phyloP scores from a whole-genome alignment of 2,113 vertebrate species.

The Triplophysa siluroides region DNA sequence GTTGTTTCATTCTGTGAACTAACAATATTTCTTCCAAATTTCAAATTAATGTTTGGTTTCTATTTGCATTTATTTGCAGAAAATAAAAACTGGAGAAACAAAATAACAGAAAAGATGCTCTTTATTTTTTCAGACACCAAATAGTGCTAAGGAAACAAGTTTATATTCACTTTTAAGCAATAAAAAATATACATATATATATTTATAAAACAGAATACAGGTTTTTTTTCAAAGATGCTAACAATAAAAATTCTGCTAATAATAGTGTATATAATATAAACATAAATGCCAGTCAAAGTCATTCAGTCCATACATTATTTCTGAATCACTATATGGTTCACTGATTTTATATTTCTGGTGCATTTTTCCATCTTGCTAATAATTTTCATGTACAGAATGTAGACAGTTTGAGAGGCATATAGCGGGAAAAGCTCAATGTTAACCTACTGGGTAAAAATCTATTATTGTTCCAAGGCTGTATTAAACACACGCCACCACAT shows the following conservation, averaged over 20 bases:
- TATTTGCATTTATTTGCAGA: too few relatives aligned
- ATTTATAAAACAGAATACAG: not conserved
- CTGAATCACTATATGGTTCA: not conserved
- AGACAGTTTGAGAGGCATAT: not conserved
- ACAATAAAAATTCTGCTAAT: not conserved
- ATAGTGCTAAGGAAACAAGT: too few relatives aligned
- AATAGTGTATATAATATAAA: too few relatives aligned
- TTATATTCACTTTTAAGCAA: too few relatives aligned
- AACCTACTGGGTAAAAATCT: not conserved
- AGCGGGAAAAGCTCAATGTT: not conserved
- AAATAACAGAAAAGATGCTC: too few relatives aligned
- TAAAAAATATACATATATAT: too few relatives aligned
- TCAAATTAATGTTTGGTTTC: too few relatives aligned
- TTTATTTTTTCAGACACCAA: too few relatives aligned
- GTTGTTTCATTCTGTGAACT: too few relatives aligned
- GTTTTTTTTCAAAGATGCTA: not conserved
- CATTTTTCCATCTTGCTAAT: not conserved
- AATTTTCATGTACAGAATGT: not conserved
- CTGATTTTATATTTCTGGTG: conserved; percentile 6
- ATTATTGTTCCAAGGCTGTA: not conserved
- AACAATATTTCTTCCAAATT: too few relatives aligned
- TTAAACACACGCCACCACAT: conserved; percentile 3
- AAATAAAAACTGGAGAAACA: too few relatives aligned
- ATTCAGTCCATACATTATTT: not conserved
- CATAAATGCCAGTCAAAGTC: conserved; percentile 6